Percentiles rank a stretch among this genome's conserved stretches.
Conservation (phyloP, 2,797 vertebrate species). For the Spondyliosoma cantharus region DNA sequence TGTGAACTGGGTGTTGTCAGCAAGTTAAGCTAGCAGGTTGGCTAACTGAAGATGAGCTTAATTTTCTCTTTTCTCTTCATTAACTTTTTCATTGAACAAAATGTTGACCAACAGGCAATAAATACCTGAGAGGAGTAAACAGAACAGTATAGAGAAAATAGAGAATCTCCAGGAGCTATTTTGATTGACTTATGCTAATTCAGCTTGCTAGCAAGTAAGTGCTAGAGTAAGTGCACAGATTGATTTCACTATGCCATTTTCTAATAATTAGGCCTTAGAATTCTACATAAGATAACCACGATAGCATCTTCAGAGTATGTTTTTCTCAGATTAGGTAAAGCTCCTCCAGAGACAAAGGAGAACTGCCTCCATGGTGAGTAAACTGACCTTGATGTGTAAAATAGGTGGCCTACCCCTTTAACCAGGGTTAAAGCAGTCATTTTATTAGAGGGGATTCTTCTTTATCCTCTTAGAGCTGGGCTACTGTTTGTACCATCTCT, state of each 20-base stretch:
- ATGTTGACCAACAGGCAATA: no score
- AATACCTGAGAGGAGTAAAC: no score
- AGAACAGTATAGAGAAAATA: no score
- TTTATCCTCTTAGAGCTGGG: constrained; percentile 20
- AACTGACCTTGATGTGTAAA: constrained; percentile 16
- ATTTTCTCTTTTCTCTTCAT: not conserved
- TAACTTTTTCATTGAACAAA: not conserved
- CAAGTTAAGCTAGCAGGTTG: not conserved
- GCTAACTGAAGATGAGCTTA: not conserved
- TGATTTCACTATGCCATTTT: no score
- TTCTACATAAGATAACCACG: not conserved
- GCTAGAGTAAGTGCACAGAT: no score
- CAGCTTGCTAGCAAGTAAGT: no score
- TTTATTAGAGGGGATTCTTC: constrained; percentile 23
- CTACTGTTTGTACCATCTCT: constrained; percentile 21
- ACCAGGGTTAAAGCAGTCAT: constrained; percentile 6
- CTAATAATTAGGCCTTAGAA: no score
- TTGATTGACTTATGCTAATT: no score
- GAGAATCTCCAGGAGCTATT: no score
- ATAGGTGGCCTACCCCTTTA: not conserved
- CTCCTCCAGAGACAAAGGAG: not conserved
- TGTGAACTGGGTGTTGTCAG: not conserved
- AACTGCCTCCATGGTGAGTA: not conserved
- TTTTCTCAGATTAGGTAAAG: not conserved
- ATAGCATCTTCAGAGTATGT: not conserved